Conservation (phyloP, 1,140 invertebrate species). For the Macrocentrus cingulum region DNA sequence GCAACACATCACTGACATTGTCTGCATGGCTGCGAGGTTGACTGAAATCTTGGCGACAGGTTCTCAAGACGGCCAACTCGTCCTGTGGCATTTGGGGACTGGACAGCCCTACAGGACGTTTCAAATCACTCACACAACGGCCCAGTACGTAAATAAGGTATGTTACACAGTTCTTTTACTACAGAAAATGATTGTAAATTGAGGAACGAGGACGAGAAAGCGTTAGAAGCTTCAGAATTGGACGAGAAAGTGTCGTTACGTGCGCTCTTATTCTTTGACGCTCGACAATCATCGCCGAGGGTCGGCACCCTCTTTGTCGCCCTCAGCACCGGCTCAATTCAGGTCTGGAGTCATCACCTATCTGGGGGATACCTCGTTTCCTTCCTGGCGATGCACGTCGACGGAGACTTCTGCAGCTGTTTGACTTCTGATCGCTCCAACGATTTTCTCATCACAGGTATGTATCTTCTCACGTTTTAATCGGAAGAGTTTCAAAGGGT, state of each 20-base stretch:
- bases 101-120: constrained; percentile 64
- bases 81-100: constrained; percentile 76
- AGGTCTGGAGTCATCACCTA: constrained; percentile 74
- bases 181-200: neutral
- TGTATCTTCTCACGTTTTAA: neutral
- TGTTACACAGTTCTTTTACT: neutral
- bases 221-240: constrained; percentile 31
- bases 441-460: constrained; percentile 67
- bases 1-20: constrained; percentile 73
- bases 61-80: constrained; percentile 73
- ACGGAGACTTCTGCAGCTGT: constrained; percentile 67
- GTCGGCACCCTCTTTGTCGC: constrained; percentile 67
- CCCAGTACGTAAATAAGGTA: constrained; percentile 32
- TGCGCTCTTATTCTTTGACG: constrained; percentile 61
- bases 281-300: constrained; percentile 54
- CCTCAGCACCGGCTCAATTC: constrained; percentile 68
- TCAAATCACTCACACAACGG: constrained; percentile 37
- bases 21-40: constrained; percentile 63
- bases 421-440: constrained; percentile 67
- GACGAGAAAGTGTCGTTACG: constrained; percentile 54
- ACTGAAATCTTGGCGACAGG: constrained; percentile 70
- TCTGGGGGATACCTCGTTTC: constrained; percentile 64
- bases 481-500: constrained; percentile 7
- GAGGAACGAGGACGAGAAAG: neutral
- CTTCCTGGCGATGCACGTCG: constrained; percentile 67